These are phyloP conservation scores for Coreoperca whiteheadi DNA, from an alignment of 2,113 vertebrate genomes.

Conservation along the genomic window DNA sequence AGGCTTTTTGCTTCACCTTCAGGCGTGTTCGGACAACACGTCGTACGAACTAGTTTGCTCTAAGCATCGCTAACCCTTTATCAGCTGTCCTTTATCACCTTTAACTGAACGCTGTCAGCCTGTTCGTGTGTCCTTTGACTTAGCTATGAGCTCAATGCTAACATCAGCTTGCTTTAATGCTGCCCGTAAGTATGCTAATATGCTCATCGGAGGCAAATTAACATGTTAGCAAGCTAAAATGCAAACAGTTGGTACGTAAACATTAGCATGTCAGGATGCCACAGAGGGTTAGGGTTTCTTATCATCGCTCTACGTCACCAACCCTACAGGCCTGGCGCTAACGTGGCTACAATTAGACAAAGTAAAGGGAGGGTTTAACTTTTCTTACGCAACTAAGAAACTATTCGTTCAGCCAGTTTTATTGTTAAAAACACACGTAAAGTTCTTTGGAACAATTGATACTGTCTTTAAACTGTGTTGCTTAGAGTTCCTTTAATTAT, in stretches of 20 bases:
- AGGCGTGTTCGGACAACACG: no score
- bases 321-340: neutral
- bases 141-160: neutral
- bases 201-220: neutral
- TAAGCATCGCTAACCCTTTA: no score
- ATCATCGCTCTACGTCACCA: neutral
- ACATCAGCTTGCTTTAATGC: neutral
- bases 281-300: neutral
- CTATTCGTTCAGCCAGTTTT: neutral
- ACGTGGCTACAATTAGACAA: neutral
- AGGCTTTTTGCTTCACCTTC: no score
- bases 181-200: neutral
- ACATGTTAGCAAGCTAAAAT: neutral
- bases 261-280: neutral
- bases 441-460: neutral
- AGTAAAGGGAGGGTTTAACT: neutral
- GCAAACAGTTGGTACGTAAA: no score
- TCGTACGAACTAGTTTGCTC: no score
- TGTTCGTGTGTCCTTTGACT: neutral
- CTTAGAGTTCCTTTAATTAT: neutral
- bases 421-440: neutral
- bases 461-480: neutral
- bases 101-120: no score
- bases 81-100: no score
- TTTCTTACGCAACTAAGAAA: neutral